Conservation (phyloP, 2,797 vertebrate genomes). For the Rhodeus uyekii region DNA sequence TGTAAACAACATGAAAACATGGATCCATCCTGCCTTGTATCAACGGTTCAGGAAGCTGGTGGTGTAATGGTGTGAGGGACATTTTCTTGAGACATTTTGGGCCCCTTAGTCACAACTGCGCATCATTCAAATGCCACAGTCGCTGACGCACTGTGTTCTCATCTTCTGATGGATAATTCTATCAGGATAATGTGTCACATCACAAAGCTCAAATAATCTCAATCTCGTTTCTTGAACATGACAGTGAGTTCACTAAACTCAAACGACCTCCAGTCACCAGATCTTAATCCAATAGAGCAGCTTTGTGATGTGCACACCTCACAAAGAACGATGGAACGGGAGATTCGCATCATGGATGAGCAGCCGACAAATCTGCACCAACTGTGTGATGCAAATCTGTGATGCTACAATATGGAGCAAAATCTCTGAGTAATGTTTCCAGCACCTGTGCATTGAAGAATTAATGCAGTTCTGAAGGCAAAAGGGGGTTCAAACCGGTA, state of each 20-base stretch:
- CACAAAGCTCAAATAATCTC: slow-evolving; percentile 38
- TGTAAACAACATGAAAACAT: neutral
- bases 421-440: neutral
- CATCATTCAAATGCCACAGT: neutral
- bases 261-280: neutral
- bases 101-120: neutral
- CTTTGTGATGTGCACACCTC: neutral
- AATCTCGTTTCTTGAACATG: neutral
- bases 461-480: neutral
- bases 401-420: no score
- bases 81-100: neutral
- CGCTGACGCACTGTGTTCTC: neutral
- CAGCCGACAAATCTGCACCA: no score
- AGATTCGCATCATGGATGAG: neutral
- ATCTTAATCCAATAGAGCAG: neutral
- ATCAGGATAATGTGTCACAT: slow-evolving; percentile 42
- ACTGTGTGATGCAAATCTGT: neutral
- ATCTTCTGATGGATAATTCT: slow-evolving; percentile 49
- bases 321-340: no score
- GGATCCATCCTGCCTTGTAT: neutral
- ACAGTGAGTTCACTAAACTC: neutral
- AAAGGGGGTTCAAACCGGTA: neutral
- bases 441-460: neutral
- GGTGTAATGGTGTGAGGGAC: neutral
- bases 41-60: neutral